Percentiles rank a stretch among this genome's conserved stretches.
Evolutionary conservation across 1,140 invertebrate species (phyloP).

Genomic region (Zeugodacus cucurbitae): DNA sequence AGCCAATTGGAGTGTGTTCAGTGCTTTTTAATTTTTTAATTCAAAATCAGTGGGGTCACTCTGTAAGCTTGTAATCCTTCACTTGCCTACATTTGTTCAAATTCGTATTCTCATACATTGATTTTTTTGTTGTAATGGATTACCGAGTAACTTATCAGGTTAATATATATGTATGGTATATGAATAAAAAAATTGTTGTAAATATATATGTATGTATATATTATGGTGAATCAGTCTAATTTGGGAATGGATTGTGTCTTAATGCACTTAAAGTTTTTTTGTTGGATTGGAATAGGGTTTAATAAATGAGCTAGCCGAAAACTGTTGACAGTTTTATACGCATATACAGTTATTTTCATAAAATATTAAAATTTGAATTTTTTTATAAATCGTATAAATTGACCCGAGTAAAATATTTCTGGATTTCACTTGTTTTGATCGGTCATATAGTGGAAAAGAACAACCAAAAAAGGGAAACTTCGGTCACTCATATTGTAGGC

Average conservation of each 20-base stretch:
- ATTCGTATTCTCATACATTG: no score
- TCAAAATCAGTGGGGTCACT: background rate
- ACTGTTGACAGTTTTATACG: no score
- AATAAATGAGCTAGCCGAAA: background rate
- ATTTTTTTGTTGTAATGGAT: background rate
- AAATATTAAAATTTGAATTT: no score
- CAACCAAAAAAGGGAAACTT: no score
- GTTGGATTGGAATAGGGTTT: background rate
- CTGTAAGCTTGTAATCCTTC: background rate
- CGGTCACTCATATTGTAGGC: no score
- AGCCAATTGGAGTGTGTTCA: background rate
- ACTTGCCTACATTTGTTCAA: background rate
- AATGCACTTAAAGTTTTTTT: background rate
- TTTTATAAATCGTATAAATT: no score
- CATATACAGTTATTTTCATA: no score
- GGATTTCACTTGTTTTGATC: no score
- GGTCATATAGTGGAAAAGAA: no score
- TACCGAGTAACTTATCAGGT: background rate
- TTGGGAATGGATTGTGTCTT: constrained; percentile 47
- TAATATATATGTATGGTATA: background rate
- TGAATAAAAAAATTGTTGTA: background rate
- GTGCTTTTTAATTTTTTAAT: background rate
- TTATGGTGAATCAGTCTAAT: constrained; percentile 61
- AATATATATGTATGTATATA: background rate
- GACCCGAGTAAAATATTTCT: no score